A percentile compares a stretch with the other conserved stretches of the same genome.
Evolutionary conservation across 2,113 vertebrate species (phyloP).

Genomic region (Gadus macrocephalus): DNA sequence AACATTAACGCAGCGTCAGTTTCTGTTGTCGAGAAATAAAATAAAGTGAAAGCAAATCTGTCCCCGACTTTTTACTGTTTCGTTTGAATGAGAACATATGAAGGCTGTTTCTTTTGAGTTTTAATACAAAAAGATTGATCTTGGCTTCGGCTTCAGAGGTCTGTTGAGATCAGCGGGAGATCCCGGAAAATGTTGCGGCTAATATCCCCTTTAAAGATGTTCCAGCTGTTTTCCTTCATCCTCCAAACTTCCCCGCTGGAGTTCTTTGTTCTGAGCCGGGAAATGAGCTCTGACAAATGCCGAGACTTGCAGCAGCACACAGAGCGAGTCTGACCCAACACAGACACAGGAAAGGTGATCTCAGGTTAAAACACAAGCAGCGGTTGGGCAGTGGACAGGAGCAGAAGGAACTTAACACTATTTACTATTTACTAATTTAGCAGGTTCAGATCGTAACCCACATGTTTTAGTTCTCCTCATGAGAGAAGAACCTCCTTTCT

Average conservation of each 20-base stretch:
- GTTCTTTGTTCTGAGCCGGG: constrained; percentile 17
- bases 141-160: constrained; percentile 24
- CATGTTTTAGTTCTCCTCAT: no score
- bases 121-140: constrained; percentile 7
- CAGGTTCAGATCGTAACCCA: no score
- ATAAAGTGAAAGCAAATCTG: constrained; percentile 14
- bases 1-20: constrained; percentile 18
- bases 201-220: not conserved
- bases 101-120: constrained; percentile 3
- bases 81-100: not conserved
- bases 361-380: no score
- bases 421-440: no score
- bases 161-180: constrained; percentile 12
- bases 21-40: constrained; percentile 39
- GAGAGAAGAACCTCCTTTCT: not conserved
- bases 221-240: constrained; percentile 17
- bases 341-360: not conserved
- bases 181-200: not conserved
- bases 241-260: not conserved
- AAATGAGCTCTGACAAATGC: not conserved
- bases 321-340: not conserved
- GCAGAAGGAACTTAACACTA: no score
- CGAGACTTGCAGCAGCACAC: not conserved
- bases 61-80: constrained; percentile 10
- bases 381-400: no score